Evolutionary conservation across 2,113 vertebrate genomes (phyloP), one percentile per base, ranked within the genome.

Genomic region (Osmerus mordax): DNA sequence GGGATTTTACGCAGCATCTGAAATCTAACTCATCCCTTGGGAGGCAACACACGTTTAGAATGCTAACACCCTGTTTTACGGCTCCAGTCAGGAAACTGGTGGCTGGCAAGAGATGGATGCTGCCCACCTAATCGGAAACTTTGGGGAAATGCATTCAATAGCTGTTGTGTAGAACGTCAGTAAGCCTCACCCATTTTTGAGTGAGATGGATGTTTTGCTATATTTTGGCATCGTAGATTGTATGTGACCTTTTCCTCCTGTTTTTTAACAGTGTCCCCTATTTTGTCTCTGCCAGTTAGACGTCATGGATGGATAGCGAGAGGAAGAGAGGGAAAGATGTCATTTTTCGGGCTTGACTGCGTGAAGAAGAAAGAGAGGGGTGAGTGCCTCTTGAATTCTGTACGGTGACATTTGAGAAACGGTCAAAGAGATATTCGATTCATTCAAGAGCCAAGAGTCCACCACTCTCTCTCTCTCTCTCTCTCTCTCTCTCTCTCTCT

Each of bases 291-390:
- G 75, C 18, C 64, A 8, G 29, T 92, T 91, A 80, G 83, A 53
- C 87, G 87, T 83, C 88, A 90, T 93, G 89, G 91, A 88, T 71
- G 81, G 88, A 86, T 89, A 91, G 77, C 77, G 84, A 47, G 68
- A 89, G 81, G 70, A 81, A 84, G 73, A 80, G 36, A 72, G 32
- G 76, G 84, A 83, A 89, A 87, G 82, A 96, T 96, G 94, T 90
- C 94, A 70, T 93, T 92, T 70, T 94, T 94, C 69, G 91, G 91
- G 28, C 73, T 93, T 67, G 87, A 91, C 75, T 93, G 92, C 69
- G 85, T 83, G 65, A 90, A 87, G 84, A 92, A 91, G 76, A 94
- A 91, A 87, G 82, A 91, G 71, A 89, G 56, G 87, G 95, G 95
- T 96, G 47, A 41, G 52, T n/a, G 29, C 1, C 61, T 51, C 15